Conservation (phyloP, 2,797 vertebrate genomes). For the Sebastes aleutianus region DNA sequence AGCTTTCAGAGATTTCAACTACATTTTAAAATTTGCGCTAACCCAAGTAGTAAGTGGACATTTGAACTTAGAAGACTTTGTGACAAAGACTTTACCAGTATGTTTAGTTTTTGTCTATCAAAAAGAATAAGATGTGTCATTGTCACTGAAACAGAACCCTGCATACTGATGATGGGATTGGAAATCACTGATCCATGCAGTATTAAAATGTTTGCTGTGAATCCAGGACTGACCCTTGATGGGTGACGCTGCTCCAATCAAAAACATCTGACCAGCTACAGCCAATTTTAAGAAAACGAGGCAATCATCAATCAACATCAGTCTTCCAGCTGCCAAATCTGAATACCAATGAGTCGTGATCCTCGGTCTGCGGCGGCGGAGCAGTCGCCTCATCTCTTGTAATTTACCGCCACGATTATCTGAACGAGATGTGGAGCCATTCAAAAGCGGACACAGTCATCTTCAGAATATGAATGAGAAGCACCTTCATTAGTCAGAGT, state of each 20-base stretch:
- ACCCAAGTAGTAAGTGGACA: too few species aligned
- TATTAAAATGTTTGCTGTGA: background rate
- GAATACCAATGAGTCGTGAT: slow-evolving; percentile 5
- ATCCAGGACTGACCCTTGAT: background rate
- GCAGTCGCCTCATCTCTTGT: slow-evolving; percentile 8
- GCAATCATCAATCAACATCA: slow-evolving; percentile 41
- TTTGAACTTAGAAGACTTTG: too few species aligned
- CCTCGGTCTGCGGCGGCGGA: background rate
- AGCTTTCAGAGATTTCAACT: too few species aligned
- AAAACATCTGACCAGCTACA: background rate
- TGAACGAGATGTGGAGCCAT: background rate
- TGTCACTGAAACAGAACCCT: too few species aligned
- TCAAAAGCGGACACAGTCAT: background rate
- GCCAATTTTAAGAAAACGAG: background rate
- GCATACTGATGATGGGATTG: background rate
- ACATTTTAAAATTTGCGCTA: too few species aligned
- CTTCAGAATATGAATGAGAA: slow-evolving; percentile 31
- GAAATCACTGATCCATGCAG: background rate
- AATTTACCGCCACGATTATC: slow-evolving; percentile 27
- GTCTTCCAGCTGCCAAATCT: background rate
- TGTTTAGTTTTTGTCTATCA: too few species aligned
- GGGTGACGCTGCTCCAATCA: background rate
- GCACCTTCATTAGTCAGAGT: slow-evolving; percentile 30
- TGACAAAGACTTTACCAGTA: too few species aligned
- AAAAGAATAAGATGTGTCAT: too few species aligned